Conservation (phyloP, 1,140 invertebrate species). For the Listronotus oregonensis region DNA sequence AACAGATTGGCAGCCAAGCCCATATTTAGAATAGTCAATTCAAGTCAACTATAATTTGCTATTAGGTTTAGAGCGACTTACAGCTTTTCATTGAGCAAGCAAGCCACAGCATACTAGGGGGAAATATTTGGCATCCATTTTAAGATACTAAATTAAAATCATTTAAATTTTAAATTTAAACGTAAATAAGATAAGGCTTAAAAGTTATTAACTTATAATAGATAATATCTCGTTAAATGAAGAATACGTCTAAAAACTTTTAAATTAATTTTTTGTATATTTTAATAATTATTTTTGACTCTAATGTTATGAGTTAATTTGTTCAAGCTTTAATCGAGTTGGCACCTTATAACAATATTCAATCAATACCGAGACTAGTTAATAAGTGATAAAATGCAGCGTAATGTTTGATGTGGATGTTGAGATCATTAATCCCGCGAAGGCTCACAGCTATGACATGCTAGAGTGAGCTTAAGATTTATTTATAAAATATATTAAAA, state of each 20-base stretch:
- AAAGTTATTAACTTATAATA: no score
- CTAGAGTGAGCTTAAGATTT: neutral
- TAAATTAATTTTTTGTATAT: constrained; percentile 22
- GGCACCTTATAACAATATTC: constrained; percentile 35
- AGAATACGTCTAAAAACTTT: neutral
- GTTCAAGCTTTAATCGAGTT: constrained; percentile 27
- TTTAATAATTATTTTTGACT: constrained; percentile 13
- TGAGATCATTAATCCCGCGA: constrained; percentile 22
- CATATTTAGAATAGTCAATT: no score
- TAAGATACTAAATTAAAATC: no score
- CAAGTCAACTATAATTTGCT: no score
- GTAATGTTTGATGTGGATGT: constrained; percentile 27
- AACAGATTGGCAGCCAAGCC: no score
- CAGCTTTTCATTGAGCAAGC: no score
- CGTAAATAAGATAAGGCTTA: no score
- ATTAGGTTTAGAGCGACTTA: no score
- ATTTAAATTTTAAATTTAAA: no score
- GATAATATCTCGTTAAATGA: neutral
- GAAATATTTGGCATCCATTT: no score
- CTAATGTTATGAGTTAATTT: constrained; percentile 32
- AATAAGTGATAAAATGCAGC: constrained; percentile 29
- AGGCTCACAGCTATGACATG: neutral
- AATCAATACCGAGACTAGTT: constrained; percentile 29
- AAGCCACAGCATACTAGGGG: no score
- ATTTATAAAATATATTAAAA: no score